Percentiles rank a stretch among this genome's conserved stretches.
Conservation (phyloP, 2,888 invertebrate genomes). For the Dendrolimus pini region DNA sequence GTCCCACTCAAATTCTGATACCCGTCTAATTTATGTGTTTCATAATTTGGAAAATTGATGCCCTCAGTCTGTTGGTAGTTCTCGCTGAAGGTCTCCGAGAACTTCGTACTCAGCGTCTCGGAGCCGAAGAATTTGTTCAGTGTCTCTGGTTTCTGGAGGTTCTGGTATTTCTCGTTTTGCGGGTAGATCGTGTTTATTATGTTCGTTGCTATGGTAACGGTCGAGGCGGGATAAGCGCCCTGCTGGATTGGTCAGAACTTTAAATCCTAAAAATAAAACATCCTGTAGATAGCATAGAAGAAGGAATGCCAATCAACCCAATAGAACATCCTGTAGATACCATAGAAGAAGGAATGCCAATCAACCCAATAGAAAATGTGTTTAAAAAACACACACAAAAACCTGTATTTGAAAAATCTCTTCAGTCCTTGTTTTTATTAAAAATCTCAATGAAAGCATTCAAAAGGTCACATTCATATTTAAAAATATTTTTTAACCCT, state of each 20-base stretch:
- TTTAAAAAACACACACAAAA: too few species aligned
- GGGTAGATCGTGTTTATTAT: conserved; percentile 61
- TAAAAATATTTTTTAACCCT: too few species aligned
- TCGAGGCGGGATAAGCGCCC: conserved; percentile 54
- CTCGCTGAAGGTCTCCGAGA: conserved; percentile 52
- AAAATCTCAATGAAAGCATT: too few species aligned
- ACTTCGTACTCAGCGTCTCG: conserved; percentile 49
- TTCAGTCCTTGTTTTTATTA: too few species aligned
- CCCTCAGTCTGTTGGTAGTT: conserved; percentile 60
- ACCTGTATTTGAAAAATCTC: too few species aligned
- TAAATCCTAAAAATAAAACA: conserved; percentile 58
- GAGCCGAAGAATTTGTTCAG: conserved; percentile 59
- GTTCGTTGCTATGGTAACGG: conserved; percentile 59
- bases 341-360: too few species aligned
- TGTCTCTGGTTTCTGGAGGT: conserved; percentile 39
- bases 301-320: too few species aligned
- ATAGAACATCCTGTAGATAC: neutral
- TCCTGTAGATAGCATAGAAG: too few species aligned
- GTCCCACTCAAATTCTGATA: conserved; percentile 62
- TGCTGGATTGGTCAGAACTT: conserved; percentile 78
- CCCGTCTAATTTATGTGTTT: conserved; percentile 39
- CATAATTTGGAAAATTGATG: conserved; percentile 51
- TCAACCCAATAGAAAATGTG: too few species aligned
- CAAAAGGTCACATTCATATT: too few species aligned
- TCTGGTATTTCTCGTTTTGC: conserved; percentile 52